A percentile compares a stretch with the other conserved stretches of the same genome.
phyloP scores from a whole-genome alignment of 2,797 vertebrate species.

The Catostomus latipinnis region DNA sequence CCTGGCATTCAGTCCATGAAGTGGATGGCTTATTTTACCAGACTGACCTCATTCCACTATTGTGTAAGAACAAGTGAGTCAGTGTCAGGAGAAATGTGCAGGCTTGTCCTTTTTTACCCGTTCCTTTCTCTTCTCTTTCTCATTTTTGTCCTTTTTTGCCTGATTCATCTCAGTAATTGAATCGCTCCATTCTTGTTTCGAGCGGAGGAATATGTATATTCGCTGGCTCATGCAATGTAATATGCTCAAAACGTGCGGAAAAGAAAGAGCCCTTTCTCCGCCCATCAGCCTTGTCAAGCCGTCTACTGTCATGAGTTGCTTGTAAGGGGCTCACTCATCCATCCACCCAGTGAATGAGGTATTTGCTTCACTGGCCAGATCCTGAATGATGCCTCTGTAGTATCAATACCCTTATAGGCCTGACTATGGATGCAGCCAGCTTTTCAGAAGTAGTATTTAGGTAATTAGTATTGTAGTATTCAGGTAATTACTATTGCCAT shows the following conservation, averaged over 20 bases:
- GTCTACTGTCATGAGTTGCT: slow-evolving; percentile 71
- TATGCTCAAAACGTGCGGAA: slow-evolving; percentile 68
- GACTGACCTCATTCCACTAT: slow-evolving; percentile 65
- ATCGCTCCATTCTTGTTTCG: slow-evolving; percentile 56
- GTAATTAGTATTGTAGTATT: not conserved
- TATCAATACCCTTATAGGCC: slow-evolving; percentile 51
- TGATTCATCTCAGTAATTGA: slow-evolving; percentile 62
- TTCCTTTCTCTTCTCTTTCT: slow-evolving; percentile 45
- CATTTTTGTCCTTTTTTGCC: slow-evolving; percentile 49
- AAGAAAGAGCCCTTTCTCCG: slow-evolving; percentile 80
- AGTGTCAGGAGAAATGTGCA: slow-evolving; percentile 69
- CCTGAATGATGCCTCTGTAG: slow-evolving; percentile 64
- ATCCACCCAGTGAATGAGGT: slow-evolving; percentile 81
- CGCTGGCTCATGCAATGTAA: slow-evolving; percentile 77
- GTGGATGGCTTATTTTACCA: slow-evolving; percentile 65
- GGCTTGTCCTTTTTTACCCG: slow-evolving; percentile 51
- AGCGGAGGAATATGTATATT: slow-evolving; percentile 69
- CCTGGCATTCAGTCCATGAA: slow-evolving; percentile 63
- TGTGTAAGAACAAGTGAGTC: slow-evolving; percentile 71
- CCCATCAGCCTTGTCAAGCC: slow-evolving; percentile 72
- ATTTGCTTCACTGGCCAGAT: slow-evolving; percentile 76
- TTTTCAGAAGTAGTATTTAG: slow-evolving; percentile 8
- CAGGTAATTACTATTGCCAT: slow-evolving; percentile 40
- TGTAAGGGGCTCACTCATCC: slow-evolving; percentile 79
- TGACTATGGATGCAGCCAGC: slow-evolving; percentile 31